Evolutionary conservation across 2,113 vertebrate species (phyloP), one percentile per base, ranked within the genome.

Genomic region (Ochotona curzoniae): DNA sequence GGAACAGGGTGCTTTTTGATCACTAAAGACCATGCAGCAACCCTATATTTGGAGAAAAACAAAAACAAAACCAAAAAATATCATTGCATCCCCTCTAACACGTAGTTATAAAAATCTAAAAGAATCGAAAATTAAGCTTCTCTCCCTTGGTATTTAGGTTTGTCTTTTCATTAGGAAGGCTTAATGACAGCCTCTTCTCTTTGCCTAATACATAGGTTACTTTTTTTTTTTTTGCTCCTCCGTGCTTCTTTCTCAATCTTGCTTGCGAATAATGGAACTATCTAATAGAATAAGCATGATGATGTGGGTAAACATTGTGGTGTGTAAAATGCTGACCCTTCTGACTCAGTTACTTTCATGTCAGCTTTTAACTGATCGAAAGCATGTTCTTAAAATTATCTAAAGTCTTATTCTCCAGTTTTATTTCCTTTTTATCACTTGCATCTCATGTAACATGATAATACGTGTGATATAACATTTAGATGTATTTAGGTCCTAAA

Each of bases 311-410:
- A 20, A 75, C 66, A 23, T 11, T 91, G 81, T 32, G 51, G 35
- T 75, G 85, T 93, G 64, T 51, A 91, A 95, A 90, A 79, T 54
- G 60, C 26, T 32, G n/a, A 73, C 4, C 13, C 49, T 57, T 94
- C 74, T 91, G 57, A 32, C 21, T 51, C 26, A 49, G 13, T n/a
- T 71, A 35, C 49, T 93, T 93, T 91, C 49, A 82, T 38, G 54
- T 63, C 32, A 89, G 67, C 26, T 93, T 85, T 88, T 88, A 83
- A 70, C 78, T 61, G 81, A 88, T 66, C 84, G 44, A 95, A 90
- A 87, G 47, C 44, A 35, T 64, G 10, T 47, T 76, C 57, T 89
- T 87, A 30, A 88, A 95, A 82, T 66, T 57, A 76, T 51, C 85
- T 83, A 38, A 71, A 73, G 13, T 82, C 87, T 73, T 35, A n/a